Evolutionary conservation across 2,797 vertebrate genomes (phyloP), one percentile per base, ranked within the genome.

Genomic region (Poecilia picta): DNA sequence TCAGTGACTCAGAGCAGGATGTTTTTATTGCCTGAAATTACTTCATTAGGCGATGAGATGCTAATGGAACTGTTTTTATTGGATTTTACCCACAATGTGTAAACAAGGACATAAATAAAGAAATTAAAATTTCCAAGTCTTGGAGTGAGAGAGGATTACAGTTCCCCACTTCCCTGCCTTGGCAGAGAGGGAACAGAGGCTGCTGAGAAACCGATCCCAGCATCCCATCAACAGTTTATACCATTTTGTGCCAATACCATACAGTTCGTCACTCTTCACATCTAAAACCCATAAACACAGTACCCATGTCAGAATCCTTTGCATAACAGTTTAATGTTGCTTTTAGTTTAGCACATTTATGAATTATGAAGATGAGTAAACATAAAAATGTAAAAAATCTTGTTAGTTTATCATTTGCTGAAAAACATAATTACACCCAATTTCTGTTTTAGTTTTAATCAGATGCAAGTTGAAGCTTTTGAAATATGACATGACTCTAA

Each of bases 1-100:
- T 8, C 53, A 73, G 12, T 64, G 66, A 68, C 41, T n/a, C 64
- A 8, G 53, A 81, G n/a, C 36, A n/a, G 33, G 74, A 55, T 31
- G 20, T n/a, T 68, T 55, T 49, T 2, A 23, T 59, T 1, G 5
- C 66, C 45, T 49, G 12, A 73, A 55, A 33, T 59, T 16, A 23
- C 18, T 80, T 78, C 55, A 4, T 74, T 74, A 68, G 5, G 62
- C 49, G 36, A 16, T 1, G 6, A 64, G 62, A 66, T 72, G n/a
- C 41, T 75, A 10, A 74, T 43, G 70, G 10, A 0, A 51, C n/a
- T n/a, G 0, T 20, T 68, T 75, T 77, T 70, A 31, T 70, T 72
- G 31, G 66, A 8, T 39, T 79, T 41, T 70, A 25, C 39, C 25
- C 5, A n/a, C 68, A 28, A 1, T 71, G 39, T 13, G 25, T 71